Base-by-base conservation (phyloP, 2,797 vertebrate species). In the Poeciliopsis paucimaculata region DNA sequence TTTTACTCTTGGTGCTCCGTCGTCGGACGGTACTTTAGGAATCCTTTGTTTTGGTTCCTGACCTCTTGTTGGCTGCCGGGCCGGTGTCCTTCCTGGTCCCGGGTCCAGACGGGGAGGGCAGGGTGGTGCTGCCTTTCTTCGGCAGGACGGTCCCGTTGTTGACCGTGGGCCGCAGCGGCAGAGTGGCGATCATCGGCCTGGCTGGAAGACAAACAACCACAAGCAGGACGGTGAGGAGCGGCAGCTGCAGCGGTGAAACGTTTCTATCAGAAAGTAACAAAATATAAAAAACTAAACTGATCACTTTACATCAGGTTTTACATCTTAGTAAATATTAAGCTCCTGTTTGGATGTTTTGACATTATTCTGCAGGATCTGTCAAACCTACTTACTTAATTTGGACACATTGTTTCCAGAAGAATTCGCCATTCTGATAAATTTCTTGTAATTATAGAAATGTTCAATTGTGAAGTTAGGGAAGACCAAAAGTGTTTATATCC, bases 121-220 rank as follows among this genome's bases (percentile, higher is more conserved):
- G 96, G 82, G 97, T 97, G 85, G 96, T 91, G 57, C 96, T 93
- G 81, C 96, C 92, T 94, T 98, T 99, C 97, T 99, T 99, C 97
- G 98, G 97, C 97, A 98, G 93, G 91, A 98, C 94, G 51, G 97
- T 97, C 89, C 98, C 98, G 46, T 98, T 99, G 96, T 98, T 98
- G 83, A 99, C 96, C 10, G 96, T 96, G 85, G 96, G 96, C 91
- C 97, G 95, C 86, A 98, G 91, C 13, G 98, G 98, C 92, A 99
- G 92, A 49, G 97, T 96, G 93, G 97, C 97, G 64, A 98, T 97
- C 96, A 98, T 96, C 1, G 97, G 97, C 93, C 98, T 96, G 89
- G 97, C 98, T 99, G 94, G 39, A 91, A 94, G 86, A 93, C n/a
- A 93, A 86, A 87, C 20, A 70, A 84, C 16, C 77, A 51, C 4